Percentiles rank a stretch among this genome's conserved stretches.
Evolutionary conservation across 2,797 vertebrate species (phyloP).

Genomic region (Coregonus suidteri): DNA sequence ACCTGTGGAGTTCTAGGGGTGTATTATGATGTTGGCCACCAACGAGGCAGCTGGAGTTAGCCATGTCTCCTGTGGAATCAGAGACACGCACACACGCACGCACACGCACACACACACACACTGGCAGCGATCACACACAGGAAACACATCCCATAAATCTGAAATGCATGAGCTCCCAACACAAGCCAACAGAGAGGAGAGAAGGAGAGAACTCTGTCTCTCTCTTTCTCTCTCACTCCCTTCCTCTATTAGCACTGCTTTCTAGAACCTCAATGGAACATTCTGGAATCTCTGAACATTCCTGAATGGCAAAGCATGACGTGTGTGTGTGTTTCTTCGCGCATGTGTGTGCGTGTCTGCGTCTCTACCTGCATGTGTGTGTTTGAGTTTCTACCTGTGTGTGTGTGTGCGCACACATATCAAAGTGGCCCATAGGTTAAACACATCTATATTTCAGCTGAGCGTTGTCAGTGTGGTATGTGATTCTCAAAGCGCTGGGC

Average conservation of each 20-base stretch:
- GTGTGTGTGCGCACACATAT: neutral
- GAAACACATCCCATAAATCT: conserved; percentile 15
- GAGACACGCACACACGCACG: neutral
- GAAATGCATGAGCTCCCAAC: conserved; percentile 6
- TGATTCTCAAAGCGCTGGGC: conserved; percentile 13
- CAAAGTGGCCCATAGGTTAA: conserved; percentile 5
- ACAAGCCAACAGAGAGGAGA: neutral
- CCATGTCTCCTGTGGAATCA: conserved; percentile 9
- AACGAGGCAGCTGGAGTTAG: conserved; percentile 8
- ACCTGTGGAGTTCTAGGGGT: conserved; percentile 23
- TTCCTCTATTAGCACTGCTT: neutral
- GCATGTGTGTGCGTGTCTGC: neutral
- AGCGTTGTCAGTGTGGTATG: neutral
- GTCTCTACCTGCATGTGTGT: neutral
- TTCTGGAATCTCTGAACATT: neutral
- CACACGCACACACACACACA: conserved; percentile 1
- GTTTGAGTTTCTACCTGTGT: neutral
- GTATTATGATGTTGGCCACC: conserved; percentile 30
- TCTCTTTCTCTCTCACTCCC: neutral
- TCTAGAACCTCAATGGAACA: neutral
- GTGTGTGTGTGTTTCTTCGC: neutral
- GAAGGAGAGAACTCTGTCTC: neutral
- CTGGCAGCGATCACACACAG: conserved; percentile 1
- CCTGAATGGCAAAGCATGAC: conserved; percentile 2
- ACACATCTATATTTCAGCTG: conserved; percentile 12